Conservation (phyloP, 2,888 invertebrate genomes). For the Ochlodes sylvanus region DNA sequence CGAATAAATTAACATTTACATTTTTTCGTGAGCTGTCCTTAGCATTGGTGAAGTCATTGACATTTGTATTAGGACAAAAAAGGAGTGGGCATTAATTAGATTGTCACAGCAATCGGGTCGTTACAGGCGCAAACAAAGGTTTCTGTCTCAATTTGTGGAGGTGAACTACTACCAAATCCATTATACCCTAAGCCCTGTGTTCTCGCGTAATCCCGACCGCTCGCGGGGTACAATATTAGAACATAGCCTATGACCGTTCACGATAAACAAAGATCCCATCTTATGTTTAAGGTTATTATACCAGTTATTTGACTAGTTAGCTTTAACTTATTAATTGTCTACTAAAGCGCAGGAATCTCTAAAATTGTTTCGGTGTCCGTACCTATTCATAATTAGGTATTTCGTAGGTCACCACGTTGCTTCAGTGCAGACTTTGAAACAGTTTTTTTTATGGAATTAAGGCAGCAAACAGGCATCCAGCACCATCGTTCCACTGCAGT, state of each 20-base stretch:
- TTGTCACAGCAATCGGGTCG: slow-evolving; percentile 14
- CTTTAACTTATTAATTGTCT: too few species aligned
- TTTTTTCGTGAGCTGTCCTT: slow-evolving; percentile 25
- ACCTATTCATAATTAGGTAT: too few species aligned
- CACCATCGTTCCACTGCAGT: too few species aligned
- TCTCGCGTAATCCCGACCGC: slow-evolving; percentile 55
- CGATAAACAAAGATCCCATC: not conserved
- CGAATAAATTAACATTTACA: slow-evolving; percentile 28
- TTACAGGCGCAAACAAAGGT: slow-evolving; percentile 49
- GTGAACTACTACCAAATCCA: slow-evolving; percentile 59
- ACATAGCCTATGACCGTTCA: slow-evolving; percentile 44
- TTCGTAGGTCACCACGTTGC: too few species aligned
- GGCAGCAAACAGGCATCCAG: too few species aligned
- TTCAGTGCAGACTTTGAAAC: not conserved
- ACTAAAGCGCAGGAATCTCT: too few species aligned
- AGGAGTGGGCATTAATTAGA: slow-evolving; percentile 21
- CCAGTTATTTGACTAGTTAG: too few species aligned
- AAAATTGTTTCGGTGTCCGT: too few species aligned
- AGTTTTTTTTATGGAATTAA: too few species aligned
- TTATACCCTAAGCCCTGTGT: slow-evolving; percentile 56
- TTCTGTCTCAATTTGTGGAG: slow-evolving; percentile 50
- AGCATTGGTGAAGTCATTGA: slow-evolving; percentile 26
- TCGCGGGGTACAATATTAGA: slow-evolving; percentile 47
- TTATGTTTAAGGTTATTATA: too few species aligned
- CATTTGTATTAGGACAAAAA: slow-evolving; percentile 14